Evolutionary conservation across 1,140 invertebrate genomes (phyloP).

Genomic region (Drosophila athabasca): DNA sequence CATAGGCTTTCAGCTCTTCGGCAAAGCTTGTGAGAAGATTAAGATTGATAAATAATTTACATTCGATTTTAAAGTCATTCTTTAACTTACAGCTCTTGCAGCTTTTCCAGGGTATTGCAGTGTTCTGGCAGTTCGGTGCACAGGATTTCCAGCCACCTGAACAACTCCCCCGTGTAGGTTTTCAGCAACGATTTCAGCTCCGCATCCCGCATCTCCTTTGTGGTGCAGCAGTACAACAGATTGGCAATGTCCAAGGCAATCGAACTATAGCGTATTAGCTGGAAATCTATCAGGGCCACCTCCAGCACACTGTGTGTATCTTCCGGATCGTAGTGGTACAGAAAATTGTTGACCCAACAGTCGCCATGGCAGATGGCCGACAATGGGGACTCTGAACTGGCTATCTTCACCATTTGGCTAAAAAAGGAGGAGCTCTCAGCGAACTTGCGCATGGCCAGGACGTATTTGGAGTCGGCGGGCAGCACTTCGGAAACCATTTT

Average conservation of each 20-base stretch:
- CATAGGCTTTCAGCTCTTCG: constrained; percentile 87
- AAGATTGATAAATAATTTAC: neutral
- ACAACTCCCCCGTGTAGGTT: constrained; percentile 84
- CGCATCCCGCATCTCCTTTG: constrained; percentile 85
- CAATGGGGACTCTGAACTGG: constrained; percentile 86
- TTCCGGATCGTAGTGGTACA: constrained; percentile 86
- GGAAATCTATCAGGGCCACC: constrained; percentile 89
- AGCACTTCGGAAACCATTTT: constrained; percentile 87
- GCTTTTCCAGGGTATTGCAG: constrained; percentile 83
- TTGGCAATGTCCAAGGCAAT: constrained; percentile 88
- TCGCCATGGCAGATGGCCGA: constrained; percentile 90
- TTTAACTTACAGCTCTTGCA: constrained; percentile 85
- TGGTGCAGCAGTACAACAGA: constrained; percentile 88
- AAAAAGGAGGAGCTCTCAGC: constrained; percentile 88
- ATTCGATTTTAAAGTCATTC: neutral
- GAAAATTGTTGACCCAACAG: constrained; percentile 90
- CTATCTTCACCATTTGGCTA: constrained; percentile 87
- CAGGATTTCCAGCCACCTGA: constrained; percentile 84
- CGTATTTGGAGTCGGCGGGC: constrained; percentile 85
- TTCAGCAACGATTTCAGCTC: constrained; percentile 86
- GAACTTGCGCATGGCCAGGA: constrained; percentile 86
- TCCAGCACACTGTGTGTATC: constrained; percentile 61
- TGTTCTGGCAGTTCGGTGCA: constrained; percentile 83
- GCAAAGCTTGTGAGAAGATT: constrained; percentile 84
- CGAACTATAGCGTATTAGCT: constrained; percentile 88